Evolutionary conservation across 2,888 invertebrate genomes (phyloP), one percentile per base, ranked within the genome.

Genomic region (Dendrolimus pini): DNA sequence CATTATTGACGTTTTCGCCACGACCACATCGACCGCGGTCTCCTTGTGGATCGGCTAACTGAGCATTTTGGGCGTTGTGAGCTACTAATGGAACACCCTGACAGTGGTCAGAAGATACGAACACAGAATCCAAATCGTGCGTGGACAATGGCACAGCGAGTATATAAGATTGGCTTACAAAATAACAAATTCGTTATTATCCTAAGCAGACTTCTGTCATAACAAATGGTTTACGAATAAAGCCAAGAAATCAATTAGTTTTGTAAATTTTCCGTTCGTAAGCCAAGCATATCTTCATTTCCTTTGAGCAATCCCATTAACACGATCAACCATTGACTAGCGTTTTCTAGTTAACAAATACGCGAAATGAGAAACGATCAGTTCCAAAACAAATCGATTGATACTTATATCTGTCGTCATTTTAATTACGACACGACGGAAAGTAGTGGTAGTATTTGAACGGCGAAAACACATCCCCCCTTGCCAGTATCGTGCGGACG

Each of bases 371-470:
- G 64, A 75, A 74, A 72, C 68, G 64, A 75, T 75, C 65, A 56
- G 74, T 74, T 74, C 71, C 74, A 63, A 65, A 59, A 59, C 68
- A 61, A 75, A 76, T 75, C 59, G 62, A 59, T 62, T 68, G 65
- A 63, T 66, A 73, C 67, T 71, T 68, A 71, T 70, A 74, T 75
- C 70, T 67, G 59, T 62, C 71, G 63, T 62, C 61, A 64, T 67
- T 68, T 65, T 68, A 68, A 72, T 80, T 80, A 76, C 77, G 68
- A 76, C 74, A 80, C 69, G 64, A 59, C 59, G 61, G 67, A 72
- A 77, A 78, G 89, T 74, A 83, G 88, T 87, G 88, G 89, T 69
- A 83, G 82, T 89, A 89, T 89, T 83, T 87, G 79, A 83, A 63
- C 67, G 72, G 12, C 62, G 62, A 59, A 70, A 68, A 47, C 52